These are phyloP conservation scores for Cataglyphis albicans DNA, from an alignment of 2,888 invertebrate genomes.

Conservation along the genomic window DNA sequence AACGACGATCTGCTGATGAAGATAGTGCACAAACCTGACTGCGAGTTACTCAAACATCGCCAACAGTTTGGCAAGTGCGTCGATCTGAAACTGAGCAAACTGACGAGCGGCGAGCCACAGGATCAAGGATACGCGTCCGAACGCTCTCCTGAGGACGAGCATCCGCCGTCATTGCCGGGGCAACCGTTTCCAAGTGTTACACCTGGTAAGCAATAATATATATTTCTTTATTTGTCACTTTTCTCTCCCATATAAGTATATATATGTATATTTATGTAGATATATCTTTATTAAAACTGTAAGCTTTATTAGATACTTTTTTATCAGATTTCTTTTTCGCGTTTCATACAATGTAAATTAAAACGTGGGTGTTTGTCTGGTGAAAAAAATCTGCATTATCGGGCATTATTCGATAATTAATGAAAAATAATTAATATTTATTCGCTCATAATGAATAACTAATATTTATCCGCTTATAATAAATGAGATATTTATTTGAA, in stretches of 20 bases:
- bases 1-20: constrained; percentile 79
- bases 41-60: constrained; percentile 81
- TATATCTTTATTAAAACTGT: background rate
- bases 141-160: constrained; percentile 92
- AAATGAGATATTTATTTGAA: background rate
- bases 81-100: constrained; percentile 80
- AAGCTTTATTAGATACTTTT: background rate
- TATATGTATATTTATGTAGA: background rate
- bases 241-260: background rate
- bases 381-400: constrained; percentile 22
- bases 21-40: constrained; percentile 82
- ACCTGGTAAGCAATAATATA: constrained; percentile 87
- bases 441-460: constrained; percentile 4
- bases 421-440: constrained; percentile 37
- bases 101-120: constrained; percentile 81
- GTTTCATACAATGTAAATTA: background rate
- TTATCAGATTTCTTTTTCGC: constrained; percentile 1
- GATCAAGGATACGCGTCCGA: constrained; percentile 93
- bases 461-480: constrained; percentile 14
- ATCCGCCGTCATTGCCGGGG: constrained; percentile 89
- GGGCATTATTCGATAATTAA: background rate
- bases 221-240: background rate
- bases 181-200: constrained; percentile 90
- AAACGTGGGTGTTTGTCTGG: background rate
- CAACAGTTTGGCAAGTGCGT: constrained; percentile 74